These are phyloP conservation scores for Albula glossodonta DNA, from an alignment of 2,113 vertebrate genomes.

Conservation along the genomic window DNA sequence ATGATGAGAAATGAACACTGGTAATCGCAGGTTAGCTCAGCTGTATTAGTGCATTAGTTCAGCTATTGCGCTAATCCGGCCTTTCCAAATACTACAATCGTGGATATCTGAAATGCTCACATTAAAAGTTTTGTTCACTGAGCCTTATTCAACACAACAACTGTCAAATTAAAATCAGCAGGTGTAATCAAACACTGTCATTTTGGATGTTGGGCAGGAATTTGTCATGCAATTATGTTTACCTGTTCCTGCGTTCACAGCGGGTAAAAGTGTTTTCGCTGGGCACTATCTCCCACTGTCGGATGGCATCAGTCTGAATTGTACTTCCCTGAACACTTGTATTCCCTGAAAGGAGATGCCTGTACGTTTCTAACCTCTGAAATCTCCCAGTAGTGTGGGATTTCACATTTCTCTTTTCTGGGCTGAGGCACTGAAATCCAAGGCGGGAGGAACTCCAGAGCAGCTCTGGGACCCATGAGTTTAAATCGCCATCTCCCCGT, in stretches of 20 bases:
- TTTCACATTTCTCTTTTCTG: neutral
- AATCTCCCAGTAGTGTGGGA: neutral
- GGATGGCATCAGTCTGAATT: neutral
- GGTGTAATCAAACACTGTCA: too few relatives aligned
- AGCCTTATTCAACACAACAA: too few relatives aligned
- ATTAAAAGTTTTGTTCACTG: too few relatives aligned
- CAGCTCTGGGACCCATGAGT: neutral
- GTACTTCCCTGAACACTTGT: neutral
- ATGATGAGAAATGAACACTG: too few relatives aligned
- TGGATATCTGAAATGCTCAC: too few relatives aligned
- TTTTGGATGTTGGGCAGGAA: neutral
- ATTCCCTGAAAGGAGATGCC: neutral
- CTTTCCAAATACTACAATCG: too few relatives aligned
- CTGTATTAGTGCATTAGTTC: too few relatives aligned
- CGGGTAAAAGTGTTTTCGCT: neutral
- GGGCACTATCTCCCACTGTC: neutral
- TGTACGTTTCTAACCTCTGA: neutral
- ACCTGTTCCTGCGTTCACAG: neutral
- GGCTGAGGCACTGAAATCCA: neutral
- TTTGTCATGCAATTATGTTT: neutral
- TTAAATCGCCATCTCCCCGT: neutral
- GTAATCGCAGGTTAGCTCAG: too few relatives aligned
- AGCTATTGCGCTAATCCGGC: too few relatives aligned
- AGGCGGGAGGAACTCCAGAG: neutral
- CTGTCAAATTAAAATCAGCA: too few relatives aligned